These are phyloP conservation scores for Laticauda colubrina DNA, from an alignment of 2,113 vertebrate genomes.

Conservation along the genomic window DNA sequence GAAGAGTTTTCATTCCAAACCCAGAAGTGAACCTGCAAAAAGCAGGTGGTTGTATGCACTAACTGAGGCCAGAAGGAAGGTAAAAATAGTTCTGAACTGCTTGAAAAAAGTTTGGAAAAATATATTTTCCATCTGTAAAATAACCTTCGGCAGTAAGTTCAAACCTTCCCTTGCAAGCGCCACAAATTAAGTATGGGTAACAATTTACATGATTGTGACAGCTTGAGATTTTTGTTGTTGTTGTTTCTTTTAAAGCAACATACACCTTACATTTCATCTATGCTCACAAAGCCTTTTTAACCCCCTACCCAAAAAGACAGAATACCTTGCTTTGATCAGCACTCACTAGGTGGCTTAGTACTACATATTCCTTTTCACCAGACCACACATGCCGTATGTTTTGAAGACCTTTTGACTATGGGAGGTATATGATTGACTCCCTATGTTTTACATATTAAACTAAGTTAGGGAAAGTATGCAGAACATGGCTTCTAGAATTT, in stretches of 20 bases:
- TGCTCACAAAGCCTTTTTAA: neutral
- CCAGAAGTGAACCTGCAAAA: slow-evolving; percentile 72
- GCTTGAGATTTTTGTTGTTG: neutral
- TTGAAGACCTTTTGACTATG: neutral
- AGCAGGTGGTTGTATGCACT: slow-evolving; percentile 72
- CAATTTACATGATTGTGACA: neutral
- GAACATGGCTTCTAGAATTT: neutral
- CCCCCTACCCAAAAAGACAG: neutral
- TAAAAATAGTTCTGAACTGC: slow-evolving; percentile 72
- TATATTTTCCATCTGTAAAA: slow-evolving; percentile 72
- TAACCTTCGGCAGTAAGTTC: slow-evolving; percentile 50
- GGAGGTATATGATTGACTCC: slow-evolving; percentile 64
- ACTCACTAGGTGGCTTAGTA: neutral
- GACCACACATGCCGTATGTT: neutral
- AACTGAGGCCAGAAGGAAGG: slow-evolving; percentile 65
- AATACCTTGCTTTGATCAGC: neutral
- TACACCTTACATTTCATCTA: neutral
- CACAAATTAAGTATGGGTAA: neutral
- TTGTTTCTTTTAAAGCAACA: neutral
- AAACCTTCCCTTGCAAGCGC: neutral
- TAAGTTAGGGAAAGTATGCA: neutral
- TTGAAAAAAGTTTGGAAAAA: slow-evolving; percentile 69
- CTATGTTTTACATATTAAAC: neutral
- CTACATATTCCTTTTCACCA: neutral
- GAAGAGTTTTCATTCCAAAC: slow-evolving; percentile 47